Base-by-base conservation (phyloP, 2,797 vertebrate species). In the Micropoecilia bifurca region DNA sequence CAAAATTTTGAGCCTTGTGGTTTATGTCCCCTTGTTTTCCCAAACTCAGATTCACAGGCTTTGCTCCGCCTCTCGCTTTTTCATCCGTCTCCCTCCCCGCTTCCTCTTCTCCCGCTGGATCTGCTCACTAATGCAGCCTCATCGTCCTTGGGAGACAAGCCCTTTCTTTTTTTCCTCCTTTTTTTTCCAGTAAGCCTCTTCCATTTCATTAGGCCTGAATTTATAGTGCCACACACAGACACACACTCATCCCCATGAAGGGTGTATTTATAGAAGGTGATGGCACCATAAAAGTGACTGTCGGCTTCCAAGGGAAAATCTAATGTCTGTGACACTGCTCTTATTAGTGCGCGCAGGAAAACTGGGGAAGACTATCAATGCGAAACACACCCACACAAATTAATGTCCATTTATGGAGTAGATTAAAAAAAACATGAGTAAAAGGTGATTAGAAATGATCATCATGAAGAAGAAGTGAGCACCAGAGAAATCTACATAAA, bases 91-190 rank as follows among this genome's bases (percentile, higher is more conserved):
- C 45, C 18, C 74, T 47, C 47, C 55, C 50, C n/a, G 39, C 33
- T 63, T 72, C 74, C n/a, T 25, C 63, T 48, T 46, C 61, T 75
- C 77, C 82, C 28, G 55, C 71, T 85, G 84, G 84, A 87, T 72
- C 75, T 61, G 59, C 77, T 88, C 88, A 74, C 84, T 94, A 92
- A 95, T 93, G 90, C 82, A 63, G 76, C 76, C 66, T 71, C 86
- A 71, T 85, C 86, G 94, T 95, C 95, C 94, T 96, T 95, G 93
- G 84, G 91, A 94, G 90, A 90, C 85, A 75, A 90, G 91, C 87
- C 84, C 93, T 93, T 39, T 57, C n/a, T 50, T 50, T 50, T 93
- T 45, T 45, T 90, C 93, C 90, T 84, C 90, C 93, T 93, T 47
- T 47, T 50, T 90, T 93, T 93, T 93, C 93, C 92, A 91, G 95